phyloP scores from a whole-genome alignment of 2,113 vertebrate species.

The Leucoraja erinaceus region DNA sequence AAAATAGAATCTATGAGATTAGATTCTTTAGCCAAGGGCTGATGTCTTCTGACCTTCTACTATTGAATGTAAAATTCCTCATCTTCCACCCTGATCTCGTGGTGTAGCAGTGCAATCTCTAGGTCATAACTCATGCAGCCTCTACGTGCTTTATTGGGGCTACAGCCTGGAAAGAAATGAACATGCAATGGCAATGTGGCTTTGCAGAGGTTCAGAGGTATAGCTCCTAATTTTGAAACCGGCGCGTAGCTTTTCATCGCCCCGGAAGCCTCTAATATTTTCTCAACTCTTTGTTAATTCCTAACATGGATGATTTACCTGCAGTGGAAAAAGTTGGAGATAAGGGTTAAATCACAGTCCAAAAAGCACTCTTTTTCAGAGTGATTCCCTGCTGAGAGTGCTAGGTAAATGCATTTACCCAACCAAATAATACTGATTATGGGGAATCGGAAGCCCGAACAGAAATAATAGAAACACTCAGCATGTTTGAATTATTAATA shows the following conservation, averaged over 20 bases:
- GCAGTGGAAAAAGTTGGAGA: background rate
- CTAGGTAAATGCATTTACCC: background rate
- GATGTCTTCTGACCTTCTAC: background rate
- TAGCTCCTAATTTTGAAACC: background rate
- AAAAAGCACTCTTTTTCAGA: background rate
- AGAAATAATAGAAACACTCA: background rate
- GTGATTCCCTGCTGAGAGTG: background rate
- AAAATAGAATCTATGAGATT: background rate
- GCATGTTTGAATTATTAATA: background rate
- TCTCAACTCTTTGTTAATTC: background rate
- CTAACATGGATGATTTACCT: background rate
- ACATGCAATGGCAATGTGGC: background rate
- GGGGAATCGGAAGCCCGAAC: background rate
- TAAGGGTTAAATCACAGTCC: background rate
- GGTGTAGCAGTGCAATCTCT: background rate
- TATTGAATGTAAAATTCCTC: background rate
- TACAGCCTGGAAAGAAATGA: background rate
- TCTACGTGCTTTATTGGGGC: background rate
- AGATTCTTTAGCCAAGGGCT: background rate
- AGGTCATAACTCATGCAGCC: background rate
- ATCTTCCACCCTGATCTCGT: background rate
- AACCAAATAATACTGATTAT: background rate
- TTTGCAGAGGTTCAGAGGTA: too few species aligned
- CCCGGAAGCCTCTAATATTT: background rate
- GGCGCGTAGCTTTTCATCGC: background rate